These are phyloP conservation scores for Tichodroma muraria DNA, from an alignment of 2,113 vertebrate species.

Conservation along the genomic window DNA sequence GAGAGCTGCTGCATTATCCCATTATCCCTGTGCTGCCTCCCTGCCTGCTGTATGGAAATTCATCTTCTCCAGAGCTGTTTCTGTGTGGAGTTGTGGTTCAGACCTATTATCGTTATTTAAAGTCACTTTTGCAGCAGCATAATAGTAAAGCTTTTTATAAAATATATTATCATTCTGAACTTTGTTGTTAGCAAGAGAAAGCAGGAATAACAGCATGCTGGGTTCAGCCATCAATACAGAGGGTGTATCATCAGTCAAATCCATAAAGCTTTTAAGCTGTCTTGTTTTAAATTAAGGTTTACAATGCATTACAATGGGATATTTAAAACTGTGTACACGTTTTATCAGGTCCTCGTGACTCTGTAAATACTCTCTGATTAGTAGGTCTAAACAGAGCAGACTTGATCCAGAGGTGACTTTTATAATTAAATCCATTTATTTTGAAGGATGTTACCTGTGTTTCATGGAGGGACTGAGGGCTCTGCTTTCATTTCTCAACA, in stretches of 20 bases:
- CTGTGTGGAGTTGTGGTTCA: conserved; percentile 34
- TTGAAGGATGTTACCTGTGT: not conserved
- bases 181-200: conserved; percentile 67
- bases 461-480: not conserved
- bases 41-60: not conserved
- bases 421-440: conserved; percentile 7
- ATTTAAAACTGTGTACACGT: conserved; percentile 68
- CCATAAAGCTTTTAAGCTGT: conserved; percentile 69
- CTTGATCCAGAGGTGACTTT: not conserved
- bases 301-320: conserved; percentile 69
- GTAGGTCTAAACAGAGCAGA: conserved; percentile 20
- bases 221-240: conserved; percentile 68
- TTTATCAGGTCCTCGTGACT: conserved; percentile 67
- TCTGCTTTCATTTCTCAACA: not conserved
- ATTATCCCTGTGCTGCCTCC: not conserved
- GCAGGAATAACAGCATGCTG: conserved; percentile 61
- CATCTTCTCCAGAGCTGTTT: conserved; percentile 44
- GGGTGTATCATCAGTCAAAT: conserved; percentile 67
- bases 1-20: not conserved
- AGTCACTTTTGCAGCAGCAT: conserved; percentile 24
- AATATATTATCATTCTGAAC: conserved; percentile 66
- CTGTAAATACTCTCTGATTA: conserved; percentile 65
- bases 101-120: conserved; percentile 69
- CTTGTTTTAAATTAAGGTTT: conserved; percentile 71
- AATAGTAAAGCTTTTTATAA: conserved; percentile 56